Evolutionary conservation across 2,888 invertebrate genomes (phyloP).

Genomic region (Pristionchus entomophagus): DNA sequence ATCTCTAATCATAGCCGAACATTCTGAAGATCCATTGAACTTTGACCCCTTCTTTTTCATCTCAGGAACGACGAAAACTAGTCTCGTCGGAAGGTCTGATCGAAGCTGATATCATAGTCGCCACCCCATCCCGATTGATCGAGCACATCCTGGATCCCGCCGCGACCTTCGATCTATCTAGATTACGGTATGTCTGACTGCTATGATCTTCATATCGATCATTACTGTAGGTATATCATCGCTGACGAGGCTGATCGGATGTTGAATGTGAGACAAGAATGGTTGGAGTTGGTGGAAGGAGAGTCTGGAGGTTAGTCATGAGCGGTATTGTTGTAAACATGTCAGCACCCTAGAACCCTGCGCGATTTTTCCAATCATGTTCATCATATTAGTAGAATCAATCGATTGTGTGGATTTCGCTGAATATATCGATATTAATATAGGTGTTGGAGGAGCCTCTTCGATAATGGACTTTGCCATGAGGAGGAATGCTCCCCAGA

Average conservation of each 20-base stretch:
- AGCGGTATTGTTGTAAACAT: background rate
- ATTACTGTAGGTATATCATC: conserved; percentile 77
- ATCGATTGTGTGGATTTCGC: background rate
- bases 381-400: background rate
- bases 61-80: conserved; percentile 38
- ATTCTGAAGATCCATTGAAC: too few relatives aligned
- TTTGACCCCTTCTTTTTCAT: background rate
- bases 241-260: conserved; percentile 98
- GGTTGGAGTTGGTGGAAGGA: conserved; percentile 87
- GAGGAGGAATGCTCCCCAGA: conserved; percentile 81
- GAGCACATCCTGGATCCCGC: conserved; percentile 86
- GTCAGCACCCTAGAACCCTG: too few relatives aligned
- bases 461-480: conserved; percentile 57
- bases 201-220: background rate
- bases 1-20: too few relatives aligned
- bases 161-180: conserved; percentile 82
- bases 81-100: background rate
- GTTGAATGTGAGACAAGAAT: conserved; percentile 92
- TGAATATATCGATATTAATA: background rate
- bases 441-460: conserved; percentile 26
- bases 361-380: too few relatives aligned
- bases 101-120: conserved; percentile 86
- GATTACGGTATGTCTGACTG: conserved; percentile 55
- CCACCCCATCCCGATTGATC: conserved; percentile 92
- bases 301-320: conserved; percentile 71